These are phyloP conservation scores for Schizaphis graminum DNA, from an alignment of 2,888 invertebrate species.

Conservation along the genomic window DNA sequence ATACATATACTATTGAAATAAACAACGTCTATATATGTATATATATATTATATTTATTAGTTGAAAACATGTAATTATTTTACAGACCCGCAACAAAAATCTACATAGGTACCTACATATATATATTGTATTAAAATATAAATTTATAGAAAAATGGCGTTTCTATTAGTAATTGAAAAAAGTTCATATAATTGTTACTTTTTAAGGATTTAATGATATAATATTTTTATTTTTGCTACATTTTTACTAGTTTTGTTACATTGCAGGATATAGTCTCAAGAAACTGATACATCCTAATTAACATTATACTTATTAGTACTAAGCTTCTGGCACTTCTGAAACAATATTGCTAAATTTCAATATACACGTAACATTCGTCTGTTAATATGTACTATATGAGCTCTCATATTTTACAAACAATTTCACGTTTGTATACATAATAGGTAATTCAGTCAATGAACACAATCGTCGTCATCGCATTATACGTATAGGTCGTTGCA, in stretches of 20 bases:
- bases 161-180: not conserved
- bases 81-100: not conserved
- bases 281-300: not conserved
- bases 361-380: not conserved
- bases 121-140: not conserved
- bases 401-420: not conserved
- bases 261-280: not conserved
- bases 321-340: not conserved
- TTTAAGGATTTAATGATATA: too few relatives aligned
- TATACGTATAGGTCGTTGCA: too few relatives aligned
- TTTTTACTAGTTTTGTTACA: too few relatives aligned
- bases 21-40: not conserved
- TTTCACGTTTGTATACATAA: not conserved
- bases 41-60: not conserved
- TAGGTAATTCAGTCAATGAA: not conserved
- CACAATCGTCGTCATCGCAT: not conserved
- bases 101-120: not conserved
- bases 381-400: not conserved
- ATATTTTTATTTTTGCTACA: too few relatives aligned
- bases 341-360: not conserved
- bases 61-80: not conserved
- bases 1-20: not conserved
- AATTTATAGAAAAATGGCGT: not conserved
- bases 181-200: not conserved
- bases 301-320: not conserved